Base-by-base conservation (phyloP, 2,113 vertebrate species). In the Dromaius novaehollandiae region DNA sequence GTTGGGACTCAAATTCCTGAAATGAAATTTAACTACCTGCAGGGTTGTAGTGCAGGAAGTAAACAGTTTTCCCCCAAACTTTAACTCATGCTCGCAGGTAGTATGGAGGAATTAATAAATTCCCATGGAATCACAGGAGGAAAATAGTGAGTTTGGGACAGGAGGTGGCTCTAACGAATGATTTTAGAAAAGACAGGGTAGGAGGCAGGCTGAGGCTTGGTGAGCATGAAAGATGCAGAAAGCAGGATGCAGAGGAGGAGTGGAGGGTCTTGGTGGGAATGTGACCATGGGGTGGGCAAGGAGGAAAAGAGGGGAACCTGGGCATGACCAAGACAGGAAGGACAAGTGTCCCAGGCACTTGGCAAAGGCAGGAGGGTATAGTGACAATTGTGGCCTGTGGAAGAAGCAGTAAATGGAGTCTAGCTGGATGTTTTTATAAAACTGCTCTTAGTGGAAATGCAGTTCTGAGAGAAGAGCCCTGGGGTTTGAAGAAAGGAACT, bases 351-450 rank as follows among this genome's bases (percentile, higher is more conserved):
- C 15, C 34, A 22, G 46, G 15, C 46, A n/a, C 24, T 30, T 73
- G 58, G 46, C 1, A 2, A 48, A 77, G 77, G 60, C 5, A 0
- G 51, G 53, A 80, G 30, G 48, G 11, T 0, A 0, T 18, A 9
- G 77, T 12, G 22, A 12, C 1, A 1, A 18, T 53, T 65, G 63
- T 86, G 80, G 48, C 46, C 38, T 14, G 36, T 16, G 38, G 22
- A n/a, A 65, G 21, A 50, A 70, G 60, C 28, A 26, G 66, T 79
- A 88, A 51, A 16, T 10, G 4, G 44, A 71, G 13, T n/a, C 44
- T 78, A 46, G 21, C 51, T 13, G 30, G 11, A 2, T 70, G 55
- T 8, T 81, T 81, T 86, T 46, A 50, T 69, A 61, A 7, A 12
- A 34, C 68, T 2, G 11, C 34, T n/a, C 24, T 36, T 51, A 50